Evolutionary conservation across 2,113 vertebrate genomes (phyloP).

Genomic region (Neopipo cinnamomea): DNA sequence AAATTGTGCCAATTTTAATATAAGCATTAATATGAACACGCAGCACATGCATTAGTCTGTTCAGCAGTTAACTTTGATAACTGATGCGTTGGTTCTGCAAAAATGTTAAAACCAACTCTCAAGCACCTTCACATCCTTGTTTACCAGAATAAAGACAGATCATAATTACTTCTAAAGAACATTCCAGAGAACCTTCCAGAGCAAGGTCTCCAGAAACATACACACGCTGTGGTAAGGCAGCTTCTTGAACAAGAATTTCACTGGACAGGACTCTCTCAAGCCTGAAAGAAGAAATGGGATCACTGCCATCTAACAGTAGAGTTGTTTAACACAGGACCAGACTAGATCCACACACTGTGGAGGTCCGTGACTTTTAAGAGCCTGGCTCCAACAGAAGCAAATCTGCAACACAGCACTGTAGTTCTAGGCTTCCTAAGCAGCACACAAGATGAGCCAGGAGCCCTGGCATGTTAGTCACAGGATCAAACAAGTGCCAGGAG

Average conservation of each 20-base stretch:
- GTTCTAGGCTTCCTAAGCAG: neutral
- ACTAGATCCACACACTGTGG: neutral
- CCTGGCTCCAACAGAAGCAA: neutral
- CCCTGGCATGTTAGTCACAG: neutral
- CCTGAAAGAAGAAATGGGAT: neutral
- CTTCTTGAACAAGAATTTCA: neutral
- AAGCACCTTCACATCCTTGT: neutral
- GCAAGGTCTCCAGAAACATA: neutral
- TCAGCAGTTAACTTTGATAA: neutral
- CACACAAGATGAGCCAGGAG: fast-evolving
- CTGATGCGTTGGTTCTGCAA: neutral
- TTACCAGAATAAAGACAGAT: neutral
- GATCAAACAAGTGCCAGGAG: neutral
- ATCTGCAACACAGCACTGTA: neutral
- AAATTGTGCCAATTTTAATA: neutral
- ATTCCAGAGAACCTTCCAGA: neutral
- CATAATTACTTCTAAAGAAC: neutral
- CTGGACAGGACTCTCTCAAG: neutral
- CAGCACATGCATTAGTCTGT: neutral
- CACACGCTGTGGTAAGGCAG: neutral
- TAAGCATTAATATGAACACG: neutral
- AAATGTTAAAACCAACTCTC: neutral
- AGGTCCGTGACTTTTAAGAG: neutral
- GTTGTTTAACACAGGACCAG: neutral
- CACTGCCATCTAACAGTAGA: neutral